Percentiles rank a stretch among this genome's conserved stretches.
phyloP scores from a whole-genome alignment of 2,888 invertebrate genomes.

The Plagiodera versicolora region DNA sequence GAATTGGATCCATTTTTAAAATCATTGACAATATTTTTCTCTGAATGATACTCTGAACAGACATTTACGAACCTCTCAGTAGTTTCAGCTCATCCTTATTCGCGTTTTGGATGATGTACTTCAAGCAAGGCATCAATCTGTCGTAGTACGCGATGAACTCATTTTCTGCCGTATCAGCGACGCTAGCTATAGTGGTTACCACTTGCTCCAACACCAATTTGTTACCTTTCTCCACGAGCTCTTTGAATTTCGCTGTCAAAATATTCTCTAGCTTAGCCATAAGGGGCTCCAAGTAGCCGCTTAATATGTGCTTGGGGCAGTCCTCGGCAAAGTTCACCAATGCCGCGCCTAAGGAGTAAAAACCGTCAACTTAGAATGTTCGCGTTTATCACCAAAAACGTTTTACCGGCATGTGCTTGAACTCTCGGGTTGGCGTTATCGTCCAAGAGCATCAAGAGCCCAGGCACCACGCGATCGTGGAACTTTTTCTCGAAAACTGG shows the following conservation, averaged over 20 bases:
- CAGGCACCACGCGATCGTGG: slow-evolving; percentile 93
- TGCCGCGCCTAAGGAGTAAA: slow-evolving; percentile 94
- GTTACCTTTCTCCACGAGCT: slow-evolving; percentile 90
- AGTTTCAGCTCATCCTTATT: slow-evolving; percentile 84
- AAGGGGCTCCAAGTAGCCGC: slow-evolving; percentile 86
- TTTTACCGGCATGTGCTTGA: slow-evolving; percentile 76
- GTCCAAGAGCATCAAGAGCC: slow-evolving; percentile 83
- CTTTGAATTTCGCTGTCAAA: slow-evolving; percentile 89
- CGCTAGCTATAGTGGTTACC: slow-evolving; percentile 97
- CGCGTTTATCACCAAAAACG: too few relatives aligned
- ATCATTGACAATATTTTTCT: neutral
- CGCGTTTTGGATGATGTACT: slow-evolving; percentile 95
- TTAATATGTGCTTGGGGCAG: slow-evolving; percentile 92
- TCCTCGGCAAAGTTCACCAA: slow-evolving; percentile 99
- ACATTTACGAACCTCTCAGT: slow-evolving; percentile 68
- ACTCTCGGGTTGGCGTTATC: slow-evolving; percentile 93
- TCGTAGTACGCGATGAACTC: slow-evolving; percentile 95
- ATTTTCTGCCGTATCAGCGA: slow-evolving; percentile 97
- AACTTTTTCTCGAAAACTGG: slow-evolving; percentile 97
- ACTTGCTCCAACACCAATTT: slow-evolving; percentile 97
- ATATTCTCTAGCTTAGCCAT: slow-evolving; percentile 90
- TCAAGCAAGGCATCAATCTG: slow-evolving; percentile 89
- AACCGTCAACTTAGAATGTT: too few relatives aligned
- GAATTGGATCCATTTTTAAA: neutral
- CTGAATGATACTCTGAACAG: too few relatives aligned